A percentile compares a stretch with the other conserved stretches of the same genome.
These are phyloP conservation scores for Micromesistius poutassou DNA, from an alignment of 2,797 vertebrate genomes.

Conservation along the genomic window DNA sequence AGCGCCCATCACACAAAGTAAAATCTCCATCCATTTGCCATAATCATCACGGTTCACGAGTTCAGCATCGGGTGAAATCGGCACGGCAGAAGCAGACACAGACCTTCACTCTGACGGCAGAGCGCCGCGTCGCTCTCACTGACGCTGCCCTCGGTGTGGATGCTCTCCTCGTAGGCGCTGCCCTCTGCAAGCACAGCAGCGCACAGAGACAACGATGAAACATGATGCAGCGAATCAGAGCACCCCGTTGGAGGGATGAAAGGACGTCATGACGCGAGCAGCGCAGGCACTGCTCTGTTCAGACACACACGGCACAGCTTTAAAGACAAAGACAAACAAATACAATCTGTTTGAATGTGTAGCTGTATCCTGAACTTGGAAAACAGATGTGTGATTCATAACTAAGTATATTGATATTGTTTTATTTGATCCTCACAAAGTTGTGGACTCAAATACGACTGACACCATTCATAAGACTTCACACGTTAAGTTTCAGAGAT, in stretches of 20 bases:
- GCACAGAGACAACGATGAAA: constrained; percentile 18
- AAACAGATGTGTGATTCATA: no score
- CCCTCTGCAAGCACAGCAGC: constrained; percentile 68
- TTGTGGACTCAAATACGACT: no score
- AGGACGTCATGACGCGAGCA: no score
- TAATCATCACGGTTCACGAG: not conserved
- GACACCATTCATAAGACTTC: no score
- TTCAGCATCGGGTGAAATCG: not conserved
- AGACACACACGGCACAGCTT: no score
- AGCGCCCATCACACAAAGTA: not conserved
- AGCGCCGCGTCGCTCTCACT: constrained; percentile 89
- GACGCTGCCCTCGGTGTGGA: constrained; percentile 81
- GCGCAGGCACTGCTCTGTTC: not conserved
- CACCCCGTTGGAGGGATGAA: not conserved
- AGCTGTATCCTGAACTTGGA: no score
- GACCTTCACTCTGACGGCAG: constrained; percentile 90
- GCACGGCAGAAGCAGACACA: not conserved
- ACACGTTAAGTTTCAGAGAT: no score
- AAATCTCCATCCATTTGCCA: not conserved
- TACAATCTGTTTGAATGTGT: no score
- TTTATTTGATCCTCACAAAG: no score
- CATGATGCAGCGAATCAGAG: not conserved
- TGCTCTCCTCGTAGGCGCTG: constrained; percentile 80
- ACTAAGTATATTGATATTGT: no score
- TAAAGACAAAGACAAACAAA: no score